Evolutionary conservation across 2,113 vertebrate species (phyloP).

Genomic region (Scomber japonicus): DNA sequence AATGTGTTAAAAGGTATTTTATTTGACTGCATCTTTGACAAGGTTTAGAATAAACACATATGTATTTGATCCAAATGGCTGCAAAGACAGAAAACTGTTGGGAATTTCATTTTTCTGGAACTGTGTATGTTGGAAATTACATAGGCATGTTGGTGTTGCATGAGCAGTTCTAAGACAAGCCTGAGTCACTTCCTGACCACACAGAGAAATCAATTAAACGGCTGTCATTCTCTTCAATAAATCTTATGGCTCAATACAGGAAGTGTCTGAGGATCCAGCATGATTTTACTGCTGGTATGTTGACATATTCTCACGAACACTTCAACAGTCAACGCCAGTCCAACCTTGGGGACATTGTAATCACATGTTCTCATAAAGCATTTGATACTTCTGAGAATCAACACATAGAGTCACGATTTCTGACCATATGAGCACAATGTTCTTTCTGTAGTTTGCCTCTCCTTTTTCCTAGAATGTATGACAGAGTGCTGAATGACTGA

Average conservation of each 20-base stretch:
- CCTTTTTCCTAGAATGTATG: not conserved
- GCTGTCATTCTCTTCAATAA: slow-evolving; percentile 47
- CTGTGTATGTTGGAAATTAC: slow-evolving; percentile 12
- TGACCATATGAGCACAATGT: slow-evolving; percentile 6
- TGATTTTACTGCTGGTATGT: slow-evolving; percentile 36
- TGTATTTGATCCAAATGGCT: not conserved
- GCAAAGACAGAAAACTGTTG: not conserved
- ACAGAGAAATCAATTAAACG: slow-evolving; percentile 56
- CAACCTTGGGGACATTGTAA: slow-evolving; percentile 22
- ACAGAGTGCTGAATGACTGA: slow-evolving; percentile 33
- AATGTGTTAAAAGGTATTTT: not conserved
- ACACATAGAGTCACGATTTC: not conserved
- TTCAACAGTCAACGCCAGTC: slow-evolving; percentile 18
- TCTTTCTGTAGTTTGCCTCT: slow-evolving; percentile 16
- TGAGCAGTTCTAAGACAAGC: slow-evolving; percentile 34
- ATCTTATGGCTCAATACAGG: slow-evolving; percentile 60
- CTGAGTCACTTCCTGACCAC: slow-evolving; percentile 38
- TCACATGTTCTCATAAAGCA: slow-evolving; percentile 26
- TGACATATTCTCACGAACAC: slow-evolving; percentile 29
- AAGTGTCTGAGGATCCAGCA: slow-evolving; percentile 30
- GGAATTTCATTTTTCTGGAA: slow-evolving; percentile 28
- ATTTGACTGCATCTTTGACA: not conserved
- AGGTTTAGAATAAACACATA: not conserved
- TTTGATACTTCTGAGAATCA: slow-evolving; percentile 47
- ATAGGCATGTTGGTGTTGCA: slow-evolving; percentile 33